Evolutionary conservation across 2,113 vertebrate genomes (phyloP), one percentile per base, ranked within the genome.

Genomic region (Myrmecophaga tridactyla): DNA sequence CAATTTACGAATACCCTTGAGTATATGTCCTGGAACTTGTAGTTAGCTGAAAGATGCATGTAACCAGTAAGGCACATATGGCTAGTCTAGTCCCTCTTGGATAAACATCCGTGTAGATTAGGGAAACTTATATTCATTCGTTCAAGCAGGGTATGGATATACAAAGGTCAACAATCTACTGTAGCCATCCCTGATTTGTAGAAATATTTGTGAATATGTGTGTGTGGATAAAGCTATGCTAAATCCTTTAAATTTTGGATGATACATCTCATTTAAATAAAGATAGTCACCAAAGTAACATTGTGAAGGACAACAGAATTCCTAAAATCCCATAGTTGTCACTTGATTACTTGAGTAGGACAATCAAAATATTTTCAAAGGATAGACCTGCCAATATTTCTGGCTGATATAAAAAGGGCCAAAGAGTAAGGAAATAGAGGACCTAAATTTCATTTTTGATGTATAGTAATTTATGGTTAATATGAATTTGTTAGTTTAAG

Each of bases 111-210:
- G 82, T 31, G 77, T 48, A 48, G 73, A 93, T 80, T 10, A 67
- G 18, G 60, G 41, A 43, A 53, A 21, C 23, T 14, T 43, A n/a
- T 15, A 82, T 53, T 78, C 58, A 60, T 95, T 86, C 80, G 56
- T 96, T 70, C 53, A 85, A 48, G 48, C 41, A 25, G 90, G 39
- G 11, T 53, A 36, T 85, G 20, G 69, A 67, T 73, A 81, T 60
- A 60, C 62, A 81, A 92, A 86, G 87, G 62, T 94, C 4, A 5
- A n/a, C 86, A 93, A 96, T 90, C 51, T 89, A 41, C 86, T 39
- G 27, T 51, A 86, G 65, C 48, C 82, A 94, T 21, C 76, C 34
- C 8, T 87, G 82, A 27, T 89, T 53, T 62, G 43, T n/a, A 67
- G 60, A 51, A 60, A 56, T 53, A 27, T 43, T 77, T 82, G 27